Evolutionary conservation across 2,888 invertebrate species (phyloP), one percentile per base, ranked within the genome.

Genomic region (Rotaria magnacalcarata): DNA sequence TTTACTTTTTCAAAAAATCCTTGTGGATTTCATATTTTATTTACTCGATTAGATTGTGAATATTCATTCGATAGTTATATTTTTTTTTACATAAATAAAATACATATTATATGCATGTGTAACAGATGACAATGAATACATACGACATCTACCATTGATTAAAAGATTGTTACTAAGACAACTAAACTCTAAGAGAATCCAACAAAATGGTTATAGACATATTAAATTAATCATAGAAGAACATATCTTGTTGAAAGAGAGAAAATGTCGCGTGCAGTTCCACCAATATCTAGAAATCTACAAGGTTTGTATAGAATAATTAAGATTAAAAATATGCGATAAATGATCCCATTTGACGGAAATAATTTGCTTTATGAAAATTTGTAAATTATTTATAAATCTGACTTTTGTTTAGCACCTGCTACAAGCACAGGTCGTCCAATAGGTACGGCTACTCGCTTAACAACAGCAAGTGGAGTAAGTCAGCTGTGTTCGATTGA

Each of bases 261-360:
- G 27, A 80, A n/a, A 47, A 80, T 80, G 80, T 80, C 80, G 43
- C 80, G 80, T 80, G 80, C 47, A 19, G n/a, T 47, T 47, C 80
- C 80, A 24, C 80, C 80, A n/a, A n/a, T 34, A 47, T 80, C 80
- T 4, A 21, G 80, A 80, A 80, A 80, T 80, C 10, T n/a, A 47
- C 80, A 43, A 80, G 47, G 80, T 80, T 47, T 47, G 80, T 80
- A 80, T 11, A 24, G 1, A 8, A 41, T 74, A 0, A 34, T 34
- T 11, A 16, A 14, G 34, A 47, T 47, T 24, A 24, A 56, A 56
- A 11, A 52, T 3, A 14, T 52, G 34, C 34, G 34, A 34, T 34
- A 34, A 34, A 34, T 34, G 34, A 34, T 34, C 34, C 2, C 34
- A 3, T 52, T 52, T 16, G 14, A 52, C 11, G 11, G 14, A 14